Base-by-base conservation (phyloP, 2,888 invertebrate genomes). In the Nomada ruficornis region DNA sequence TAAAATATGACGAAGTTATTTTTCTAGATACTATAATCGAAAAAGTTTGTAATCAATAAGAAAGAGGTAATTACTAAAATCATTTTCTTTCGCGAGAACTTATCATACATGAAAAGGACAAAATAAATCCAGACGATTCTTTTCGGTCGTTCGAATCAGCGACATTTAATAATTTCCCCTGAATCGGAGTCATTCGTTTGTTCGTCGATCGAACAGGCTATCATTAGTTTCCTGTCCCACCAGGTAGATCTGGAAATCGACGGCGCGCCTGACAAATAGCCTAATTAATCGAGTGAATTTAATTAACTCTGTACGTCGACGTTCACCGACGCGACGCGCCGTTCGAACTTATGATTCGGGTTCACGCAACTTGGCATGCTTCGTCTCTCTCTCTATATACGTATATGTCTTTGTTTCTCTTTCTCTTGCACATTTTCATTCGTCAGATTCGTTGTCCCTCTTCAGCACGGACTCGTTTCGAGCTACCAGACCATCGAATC, bases 271-370 rank as follows among this genome's bases (percentile, higher is more conserved):
- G 88, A 90, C 89, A 90, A 91, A 91, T 91, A 91, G 91, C 88
- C 89, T 89, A 92, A 92, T 92, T 91, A 92, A 91, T 91, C 89
- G 90, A 90, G 88, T 86, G 89, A 89, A 90, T 91, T 91, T 91
- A 92, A 92, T 92, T 91, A 91, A 92, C 87, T 90, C 83, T 71
- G 85, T 72, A 73, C 82, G 36, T 63, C 68, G 55, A 54, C 79
- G 80, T 77, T 63, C 85, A 70, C 84, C 59, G 80, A 72, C 80
- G 75, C 83, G 77, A 11, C 47, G 47, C 47, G 47, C 71, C 78
- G 78, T 82, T 60, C 84, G 82, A 89, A 90, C 87, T 90, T 90
- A 90, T 90, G 89, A 90, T 88, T 86, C 87, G 80, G 81, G 85
- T 91, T 87, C 91, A 91, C 91, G 91, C 91, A 86, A 91, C 82